Evolutionary conservation across 2,888 invertebrate species (phyloP).

Genomic region (Myopa testacea): DNA sequence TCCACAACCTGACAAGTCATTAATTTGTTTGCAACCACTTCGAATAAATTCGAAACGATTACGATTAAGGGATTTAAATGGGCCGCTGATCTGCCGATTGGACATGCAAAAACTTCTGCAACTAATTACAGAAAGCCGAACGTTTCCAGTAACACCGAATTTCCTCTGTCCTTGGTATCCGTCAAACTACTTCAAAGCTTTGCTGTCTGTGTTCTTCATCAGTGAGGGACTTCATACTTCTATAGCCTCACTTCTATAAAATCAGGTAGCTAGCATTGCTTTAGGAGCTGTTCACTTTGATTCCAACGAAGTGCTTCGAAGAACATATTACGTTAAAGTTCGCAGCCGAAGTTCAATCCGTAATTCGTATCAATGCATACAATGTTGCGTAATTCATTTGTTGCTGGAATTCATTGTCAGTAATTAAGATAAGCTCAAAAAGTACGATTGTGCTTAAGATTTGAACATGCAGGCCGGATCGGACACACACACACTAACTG

Average conservation of each 20-base stretch:
- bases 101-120: neutral
- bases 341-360: too few relatives aligned
- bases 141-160: too few relatives aligned
- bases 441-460: constrained; percentile 16
- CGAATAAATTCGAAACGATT: constrained; percentile 11
- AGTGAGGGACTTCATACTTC: too few relatives aligned
- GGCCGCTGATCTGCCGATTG: neutral
- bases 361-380: neutral
- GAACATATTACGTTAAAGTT: too few relatives aligned
- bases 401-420: constrained; percentile 25
- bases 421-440: constrained; percentile 31
- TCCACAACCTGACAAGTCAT: constrained; percentile 24
- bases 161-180: too few relatives aligned
- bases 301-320: too few relatives aligned
- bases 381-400: constrained; percentile 16
- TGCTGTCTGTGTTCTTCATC: too few relatives aligned
- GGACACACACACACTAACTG: neutral
- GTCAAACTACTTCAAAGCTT: too few relatives aligned
- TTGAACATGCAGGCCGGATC: neutral
- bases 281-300: too few relatives aligned
- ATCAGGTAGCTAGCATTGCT: too few relatives aligned
- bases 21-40: constrained; percentile 17
- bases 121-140: neutral
- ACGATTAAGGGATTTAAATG: constrained; percentile 31
- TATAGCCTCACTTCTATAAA: too few relatives aligned